Conservation (phyloP, 2,888 invertebrate species). For the Caprella mutica region DNA sequence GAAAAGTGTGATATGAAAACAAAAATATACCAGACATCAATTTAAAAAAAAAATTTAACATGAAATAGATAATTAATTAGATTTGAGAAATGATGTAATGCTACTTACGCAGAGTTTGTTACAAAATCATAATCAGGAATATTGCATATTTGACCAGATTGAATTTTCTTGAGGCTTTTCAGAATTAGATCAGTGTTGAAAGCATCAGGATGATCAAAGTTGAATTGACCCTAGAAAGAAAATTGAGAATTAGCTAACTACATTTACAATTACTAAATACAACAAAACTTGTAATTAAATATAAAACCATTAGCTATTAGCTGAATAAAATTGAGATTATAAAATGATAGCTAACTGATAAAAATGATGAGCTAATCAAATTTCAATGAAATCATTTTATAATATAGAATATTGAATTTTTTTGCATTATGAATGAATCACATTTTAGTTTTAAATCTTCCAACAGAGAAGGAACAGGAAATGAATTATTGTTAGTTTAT, state of each 20-base stretch:
- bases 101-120: constrained; percentile 70
- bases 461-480: too few species aligned
- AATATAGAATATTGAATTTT: too few species aligned
- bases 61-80: neutral
- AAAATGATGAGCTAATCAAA: too few species aligned
- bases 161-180: constrained; percentile 65
- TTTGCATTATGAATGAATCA: too few species aligned
- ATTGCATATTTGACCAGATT: constrained; percentile 72
- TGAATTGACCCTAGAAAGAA: constrained; percentile 60
- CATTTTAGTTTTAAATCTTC: too few species aligned
- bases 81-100: neutral
- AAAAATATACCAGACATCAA: neutral
- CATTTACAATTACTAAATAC: neutral
- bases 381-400: too few species aligned
- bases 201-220: constrained; percentile 97
- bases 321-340: too few species aligned
- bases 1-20: too few species aligned
- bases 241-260: neutral
- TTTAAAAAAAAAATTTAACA: neutral
- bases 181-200: constrained; percentile 80
- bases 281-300: too few species aligned
- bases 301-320: too few species aligned
- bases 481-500: too few species aligned
- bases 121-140: constrained; percentile 90
- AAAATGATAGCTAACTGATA: too few species aligned